Evolutionary conservation across 2,888 invertebrate genomes (phyloP).

Genomic region (Tupiocoris notatus): DNA sequence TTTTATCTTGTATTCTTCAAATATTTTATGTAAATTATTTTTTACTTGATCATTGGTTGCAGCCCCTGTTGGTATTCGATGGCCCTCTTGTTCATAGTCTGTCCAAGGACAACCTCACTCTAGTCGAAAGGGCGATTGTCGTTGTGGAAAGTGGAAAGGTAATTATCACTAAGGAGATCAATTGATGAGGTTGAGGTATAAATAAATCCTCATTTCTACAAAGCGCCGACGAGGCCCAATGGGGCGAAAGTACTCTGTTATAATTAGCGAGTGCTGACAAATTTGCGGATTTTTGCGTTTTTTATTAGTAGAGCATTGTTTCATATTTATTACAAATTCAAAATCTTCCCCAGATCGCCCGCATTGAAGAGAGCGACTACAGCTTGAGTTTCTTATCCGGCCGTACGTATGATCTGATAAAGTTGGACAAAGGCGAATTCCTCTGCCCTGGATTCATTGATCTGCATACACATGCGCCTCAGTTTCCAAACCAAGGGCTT

Average conservation of each 20-base stretch:
- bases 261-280: too few relatives aligned
- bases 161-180: too few relatives aligned
- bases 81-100: constrained; percentile 44
- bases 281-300: background rate
- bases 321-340: background rate
- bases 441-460: constrained; percentile 86
- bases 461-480: constrained; percentile 86
- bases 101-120: constrained; percentile 18
- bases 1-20: too few relatives aligned
- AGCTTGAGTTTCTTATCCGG: background rate
- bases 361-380: background rate
- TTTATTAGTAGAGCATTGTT: background rate
- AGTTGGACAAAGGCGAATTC: constrained; percentile 59
- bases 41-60: too few relatives aligned
- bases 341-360: background rate
- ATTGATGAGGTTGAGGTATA: too few relatives aligned
- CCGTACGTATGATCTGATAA: constrained; percentile 9
- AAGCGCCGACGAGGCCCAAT: too few relatives aligned
- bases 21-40: too few relatives aligned
- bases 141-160: constrained; percentile 62
- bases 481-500: constrained; percentile 80
- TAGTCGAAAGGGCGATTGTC: constrained; percentile 51
- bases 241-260: too few relatives aligned
- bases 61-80: constrained; percentile 32
- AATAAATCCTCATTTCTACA: too few relatives aligned